Base-by-base conservation (phyloP, 1,140 invertebrate species). In the Asbolus verrucosus region DNA sequence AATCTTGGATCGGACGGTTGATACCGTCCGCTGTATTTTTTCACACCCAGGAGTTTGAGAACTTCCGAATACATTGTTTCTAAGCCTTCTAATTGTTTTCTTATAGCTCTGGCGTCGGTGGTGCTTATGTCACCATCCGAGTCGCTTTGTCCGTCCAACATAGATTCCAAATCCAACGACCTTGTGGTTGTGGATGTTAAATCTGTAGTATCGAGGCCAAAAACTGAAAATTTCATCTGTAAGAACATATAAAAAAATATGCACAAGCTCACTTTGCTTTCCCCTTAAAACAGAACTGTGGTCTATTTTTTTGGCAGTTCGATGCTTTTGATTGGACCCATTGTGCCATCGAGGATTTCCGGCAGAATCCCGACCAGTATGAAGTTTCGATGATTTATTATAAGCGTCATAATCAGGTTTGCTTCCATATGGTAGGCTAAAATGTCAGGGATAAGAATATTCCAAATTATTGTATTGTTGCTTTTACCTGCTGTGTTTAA, bases 41-140 rank as follows among this genome's bases (percentile, higher is more conserved):
- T 88, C 0, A 90, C 90, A 1, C 92, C 92, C 0, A 95, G 82
- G 59, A 94, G 83, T 82, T 93, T 93, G 67, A 95, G 80, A 21
- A 96, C 80, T 74, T 81, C 80, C 4, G 80, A 81, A 74, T 97
- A 96, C 94, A 96, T 96, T 67, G 87, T 90, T 84, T 96, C 94
- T 6, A 97, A 84, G 0, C 92, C 92, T 77, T 94, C 90, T 13
- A 97, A 81, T 77, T 96, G 93, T 67, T 92, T 89, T 39, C 92
- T 85, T 21, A 95, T 94, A 1, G 90, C 89, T 71, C 89, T 83
- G 0, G 91, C 90, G 80, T 94, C 92, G 11, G 90, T 90, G 1
- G 90, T 90, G 27, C 89, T 92, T 8, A 91, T 82, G 77, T 92
- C 90, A 5, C 90, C 91, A 79, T 93, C 91, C 62, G 89, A 89